Percentiles rank a stretch among this genome's conserved stretches.
phyloP scores from a whole-genome alignment of 2,113 vertebrate species.

The Oryzias melastigma region DNA sequence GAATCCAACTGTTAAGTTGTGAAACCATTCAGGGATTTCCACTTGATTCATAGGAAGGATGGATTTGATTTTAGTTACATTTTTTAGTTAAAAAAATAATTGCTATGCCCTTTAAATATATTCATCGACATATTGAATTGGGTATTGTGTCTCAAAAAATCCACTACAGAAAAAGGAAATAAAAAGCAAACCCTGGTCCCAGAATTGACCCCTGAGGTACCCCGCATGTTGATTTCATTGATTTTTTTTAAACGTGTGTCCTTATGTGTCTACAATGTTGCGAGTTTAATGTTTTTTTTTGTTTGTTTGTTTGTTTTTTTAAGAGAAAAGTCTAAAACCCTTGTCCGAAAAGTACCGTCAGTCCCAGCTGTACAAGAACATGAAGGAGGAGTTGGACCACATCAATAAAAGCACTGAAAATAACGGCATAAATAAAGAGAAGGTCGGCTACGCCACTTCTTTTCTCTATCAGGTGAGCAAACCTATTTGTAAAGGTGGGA shows the following conservation, averaged over 20 bases:
- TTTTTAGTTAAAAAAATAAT: too few relatives aligned
- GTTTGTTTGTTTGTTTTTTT: conserved; percentile 3
- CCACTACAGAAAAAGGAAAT: too few relatives aligned
- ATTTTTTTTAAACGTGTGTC: background rate
- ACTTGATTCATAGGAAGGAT: too few relatives aligned
- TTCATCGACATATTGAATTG: too few relatives aligned
- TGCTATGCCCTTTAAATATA: too few relatives aligned
- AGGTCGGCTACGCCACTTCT: conserved; percentile 64
- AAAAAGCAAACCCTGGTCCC: too few relatives aligned
- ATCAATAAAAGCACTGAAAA: conserved; percentile 12
- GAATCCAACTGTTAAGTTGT: too few relatives aligned
- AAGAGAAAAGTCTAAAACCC: conserved; percentile 36
- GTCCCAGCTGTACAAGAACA: conserved; percentile 53
- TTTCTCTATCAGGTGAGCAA: conserved; percentile 77
- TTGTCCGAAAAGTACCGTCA: conserved; percentile 60
- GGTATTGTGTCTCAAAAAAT: too few relatives aligned
- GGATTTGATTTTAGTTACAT: too few relatives aligned
- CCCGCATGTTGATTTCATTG: background rate
- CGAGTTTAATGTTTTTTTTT: background rate
- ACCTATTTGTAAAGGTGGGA: background rate
- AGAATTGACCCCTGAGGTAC: too few relatives aligned
- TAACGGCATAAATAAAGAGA: background rate
- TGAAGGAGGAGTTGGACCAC: conserved; percentile 63
- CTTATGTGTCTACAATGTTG: background rate
- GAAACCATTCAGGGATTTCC: too few relatives aligned